Base-by-base conservation (phyloP, 2,888 invertebrate species). In the Ariolimax columbianus region DNA sequence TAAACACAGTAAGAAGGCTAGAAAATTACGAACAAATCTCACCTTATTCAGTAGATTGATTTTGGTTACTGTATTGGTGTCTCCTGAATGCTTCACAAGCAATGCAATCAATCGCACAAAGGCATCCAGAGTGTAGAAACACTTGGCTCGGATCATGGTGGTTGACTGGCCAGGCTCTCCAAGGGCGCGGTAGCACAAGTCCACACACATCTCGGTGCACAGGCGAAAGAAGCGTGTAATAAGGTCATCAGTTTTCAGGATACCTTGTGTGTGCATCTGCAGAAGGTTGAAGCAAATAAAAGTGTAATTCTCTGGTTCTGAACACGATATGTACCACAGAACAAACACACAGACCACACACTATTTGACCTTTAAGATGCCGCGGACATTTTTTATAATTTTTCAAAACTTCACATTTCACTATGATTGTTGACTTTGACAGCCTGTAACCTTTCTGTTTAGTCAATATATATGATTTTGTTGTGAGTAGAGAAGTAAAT, bases 211-310 rank as follows among this genome's bases (percentile, higher is more conserved):
- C 94, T 99, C 98, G 0, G 98, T 98, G 84, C 98, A 98, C 87
- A 99, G 96, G 72, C 99, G 96, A 95, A 99, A 99, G 95, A 99
- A 99, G 85, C 99, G 95, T 0, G 98, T 98, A 88, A 99, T 98
- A 92, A 98, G 95, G 93, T 99, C 99, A 93, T 99, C 99, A 0
- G 98, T 98, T 94, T 99, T 99, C 82, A 99, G 95, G 86, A 99
- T 98, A 7, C 99, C 98, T 91, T 97, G 97, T 91, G 97, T 96
- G 94, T 98, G 98, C 98, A 99, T 98, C 94, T 98, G 93, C n/a
- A n/a, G n/a, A n/a, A n/a, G n/a, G n/a, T n/a, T n/a, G n/a, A n/a
- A n/a, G n/a, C n/a, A n/a, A n/a, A n/a, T n/a, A n/a, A n/a, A n/a
- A n/a, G n/a, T n/a, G n/a, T n/a, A n/a, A n/a, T n/a, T n/a, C n/a